A percentile compares a stretch with the other conserved stretches of the same genome.
phyloP scores from a whole-genome alignment of 1,140 invertebrate genomes.

The Anastrepha obliqua region DNA sequence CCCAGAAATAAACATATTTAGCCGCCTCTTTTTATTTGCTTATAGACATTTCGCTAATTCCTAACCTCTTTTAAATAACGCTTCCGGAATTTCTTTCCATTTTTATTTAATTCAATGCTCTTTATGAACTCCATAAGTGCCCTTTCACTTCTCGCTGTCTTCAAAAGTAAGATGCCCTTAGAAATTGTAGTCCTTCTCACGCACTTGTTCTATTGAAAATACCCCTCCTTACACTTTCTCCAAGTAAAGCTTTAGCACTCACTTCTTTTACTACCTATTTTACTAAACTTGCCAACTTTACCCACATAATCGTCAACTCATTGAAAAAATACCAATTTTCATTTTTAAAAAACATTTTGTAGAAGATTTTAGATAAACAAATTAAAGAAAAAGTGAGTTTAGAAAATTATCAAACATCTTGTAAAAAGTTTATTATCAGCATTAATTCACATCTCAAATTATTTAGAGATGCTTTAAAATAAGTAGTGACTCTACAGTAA shows the following conservation, averaged over 20 bases:
- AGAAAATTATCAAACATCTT: no score
- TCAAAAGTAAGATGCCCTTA: not conserved
- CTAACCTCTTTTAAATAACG: not conserved
- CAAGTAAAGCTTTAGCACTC: not conserved
- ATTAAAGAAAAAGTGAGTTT: no score
- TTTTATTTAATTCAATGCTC: not conserved
- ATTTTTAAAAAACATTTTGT: no score
- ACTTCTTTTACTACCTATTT: not conserved
- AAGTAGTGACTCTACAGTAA: no score
- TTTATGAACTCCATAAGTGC: not conserved
- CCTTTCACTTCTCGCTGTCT: not conserved
- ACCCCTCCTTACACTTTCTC: not conserved
- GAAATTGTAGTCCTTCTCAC: not conserved
- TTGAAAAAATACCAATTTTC: no score
- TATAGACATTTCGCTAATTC: not conserved
- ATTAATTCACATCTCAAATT: no score
- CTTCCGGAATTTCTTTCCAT: no score
- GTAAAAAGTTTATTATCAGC: no score
- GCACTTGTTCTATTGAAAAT: not conserved
- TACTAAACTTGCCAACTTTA: no score
- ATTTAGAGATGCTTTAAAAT: no score
- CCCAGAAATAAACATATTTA: not conserved
- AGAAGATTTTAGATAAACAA: no score
- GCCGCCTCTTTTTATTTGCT: slow-evolving; percentile 6
- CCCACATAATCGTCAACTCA: no score